A percentile compares a stretch with the other conserved stretches of the same genome.
Evolutionary conservation across 2,888 invertebrate species (phyloP).

Genomic region (Caenorhabditis sp.): DNA sequence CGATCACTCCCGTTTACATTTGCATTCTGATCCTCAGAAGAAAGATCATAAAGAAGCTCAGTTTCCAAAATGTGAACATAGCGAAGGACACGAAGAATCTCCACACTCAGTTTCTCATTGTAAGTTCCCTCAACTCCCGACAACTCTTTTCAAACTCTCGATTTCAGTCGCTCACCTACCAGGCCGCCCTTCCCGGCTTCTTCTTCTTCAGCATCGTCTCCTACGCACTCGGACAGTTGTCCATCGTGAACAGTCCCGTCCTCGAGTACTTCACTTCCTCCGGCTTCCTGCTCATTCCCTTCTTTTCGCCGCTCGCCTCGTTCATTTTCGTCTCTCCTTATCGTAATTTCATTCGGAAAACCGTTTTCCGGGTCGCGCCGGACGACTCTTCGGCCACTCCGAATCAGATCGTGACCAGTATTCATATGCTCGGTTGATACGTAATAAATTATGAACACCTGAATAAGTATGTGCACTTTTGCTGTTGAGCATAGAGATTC

Average conservation of each 20-base stretch:
- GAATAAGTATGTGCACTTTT: too few relatives aligned
- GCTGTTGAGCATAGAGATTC: too few relatives aligned
- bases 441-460: too few relatives aligned
- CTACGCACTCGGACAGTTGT: not conserved
- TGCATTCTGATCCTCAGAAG: not conserved
- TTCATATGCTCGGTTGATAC: too few relatives aligned
- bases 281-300: not conserved
- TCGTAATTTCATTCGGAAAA: not conserved
- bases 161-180: not conserved
- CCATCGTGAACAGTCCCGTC: not conserved
- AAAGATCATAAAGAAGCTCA: not conserved
- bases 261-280: not conserved
- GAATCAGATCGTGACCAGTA: too few relatives aligned
- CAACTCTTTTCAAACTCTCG: too few relatives aligned
- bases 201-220: not conserved
- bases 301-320: not conserved
- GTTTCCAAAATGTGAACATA: slow-evolving; percentile 1
- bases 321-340: not conserved
- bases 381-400: too few relatives aligned
- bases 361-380: too few relatives aligned
- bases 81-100: not conserved
- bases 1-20: not conserved
- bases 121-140: too few relatives aligned
- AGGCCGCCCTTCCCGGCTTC: not conserved
- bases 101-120: slow-evolving; percentile 3